These are phyloP conservation scores for Neuroterus valhalla DNA, from an alignment of 1,140 invertebrate species.

Conservation along the genomic window DNA sequence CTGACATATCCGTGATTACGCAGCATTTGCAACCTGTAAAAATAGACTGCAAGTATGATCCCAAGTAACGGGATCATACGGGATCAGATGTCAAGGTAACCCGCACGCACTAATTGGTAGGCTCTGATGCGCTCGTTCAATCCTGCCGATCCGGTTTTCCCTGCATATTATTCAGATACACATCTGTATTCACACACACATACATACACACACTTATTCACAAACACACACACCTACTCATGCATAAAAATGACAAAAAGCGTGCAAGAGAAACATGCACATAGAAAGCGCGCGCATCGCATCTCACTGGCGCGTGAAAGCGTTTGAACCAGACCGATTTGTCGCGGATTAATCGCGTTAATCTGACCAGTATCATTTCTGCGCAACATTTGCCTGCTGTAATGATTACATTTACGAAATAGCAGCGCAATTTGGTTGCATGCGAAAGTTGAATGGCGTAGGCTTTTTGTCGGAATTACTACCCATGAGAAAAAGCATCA, in stretches of 20 bases:
- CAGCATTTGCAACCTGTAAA: constrained; percentile 18
- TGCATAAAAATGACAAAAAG: background rate
- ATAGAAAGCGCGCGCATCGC: constrained; percentile 14
- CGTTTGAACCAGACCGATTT: constrained; percentile 25
- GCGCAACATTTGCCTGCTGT: constrained; percentile 26
- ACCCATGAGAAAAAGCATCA: background rate
- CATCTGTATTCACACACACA: background rate
- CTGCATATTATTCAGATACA: background rate
- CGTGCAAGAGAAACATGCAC: constrained; percentile 3
- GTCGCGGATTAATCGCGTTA: constrained; percentile 30
- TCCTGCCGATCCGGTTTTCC: constrained; percentile 23
- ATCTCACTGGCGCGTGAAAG: constrained; percentile 27
- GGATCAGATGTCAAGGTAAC: constrained; percentile 27
- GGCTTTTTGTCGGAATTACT: constrained; percentile 14
- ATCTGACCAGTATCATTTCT: constrained; percentile 30
- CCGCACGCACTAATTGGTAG: constrained; percentile 20
- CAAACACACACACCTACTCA: no score
- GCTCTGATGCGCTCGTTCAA: constrained; percentile 5
- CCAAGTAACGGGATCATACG: constrained; percentile 14
- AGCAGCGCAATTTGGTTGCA: constrained; percentile 5
- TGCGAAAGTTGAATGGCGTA: constrained; percentile 10
- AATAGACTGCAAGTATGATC: constrained; percentile 25
- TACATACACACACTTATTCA: background rate
- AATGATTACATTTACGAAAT: constrained; percentile 27
- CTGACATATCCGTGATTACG: constrained; percentile 11